Conservation (phyloP, 2,888 invertebrate genomes). For the Tipula confusa region DNA sequence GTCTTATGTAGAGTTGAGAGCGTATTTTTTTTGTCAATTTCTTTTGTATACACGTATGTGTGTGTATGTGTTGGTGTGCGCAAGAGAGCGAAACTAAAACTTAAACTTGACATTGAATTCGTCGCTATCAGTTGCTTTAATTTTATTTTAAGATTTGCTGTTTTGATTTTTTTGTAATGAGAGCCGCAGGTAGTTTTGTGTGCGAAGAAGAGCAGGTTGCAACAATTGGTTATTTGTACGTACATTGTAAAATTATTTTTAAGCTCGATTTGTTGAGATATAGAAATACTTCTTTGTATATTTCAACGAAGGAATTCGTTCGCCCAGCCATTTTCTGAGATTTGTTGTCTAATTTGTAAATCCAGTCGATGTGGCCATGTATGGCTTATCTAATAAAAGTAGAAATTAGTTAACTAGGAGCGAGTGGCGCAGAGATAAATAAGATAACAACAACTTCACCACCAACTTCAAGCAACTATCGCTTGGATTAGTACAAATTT, state of each 20-base stretch:
- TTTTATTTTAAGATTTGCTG: not conserved
- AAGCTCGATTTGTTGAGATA: no score
- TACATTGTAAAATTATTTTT: not conserved
- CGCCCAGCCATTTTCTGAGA: no score
- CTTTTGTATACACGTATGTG: not conserved
- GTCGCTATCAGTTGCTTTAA: not conserved
- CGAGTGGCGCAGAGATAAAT: no score
- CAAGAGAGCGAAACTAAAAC: not conserved
- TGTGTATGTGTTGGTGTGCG: not conserved
- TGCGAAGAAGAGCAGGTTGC: not conserved
- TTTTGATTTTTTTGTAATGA: not conserved
- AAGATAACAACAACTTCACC: no score
- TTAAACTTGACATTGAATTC: slow-evolving; percentile 5
- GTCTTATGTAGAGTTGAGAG: not conserved
- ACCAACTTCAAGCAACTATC: no score
- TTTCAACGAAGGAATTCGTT: no score
- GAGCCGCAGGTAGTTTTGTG: not conserved
- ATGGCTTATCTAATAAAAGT: no score
- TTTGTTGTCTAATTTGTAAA: no score
- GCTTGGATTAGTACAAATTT: no score
- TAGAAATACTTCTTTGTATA: no score
- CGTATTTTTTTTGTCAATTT: not conserved
- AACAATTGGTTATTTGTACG: not conserved
- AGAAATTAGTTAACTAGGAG: no score
- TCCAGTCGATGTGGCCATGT: no score